phyloP scores from a whole-genome alignment of 2,113 vertebrate genomes.

The Anhinga rufa region DNA sequence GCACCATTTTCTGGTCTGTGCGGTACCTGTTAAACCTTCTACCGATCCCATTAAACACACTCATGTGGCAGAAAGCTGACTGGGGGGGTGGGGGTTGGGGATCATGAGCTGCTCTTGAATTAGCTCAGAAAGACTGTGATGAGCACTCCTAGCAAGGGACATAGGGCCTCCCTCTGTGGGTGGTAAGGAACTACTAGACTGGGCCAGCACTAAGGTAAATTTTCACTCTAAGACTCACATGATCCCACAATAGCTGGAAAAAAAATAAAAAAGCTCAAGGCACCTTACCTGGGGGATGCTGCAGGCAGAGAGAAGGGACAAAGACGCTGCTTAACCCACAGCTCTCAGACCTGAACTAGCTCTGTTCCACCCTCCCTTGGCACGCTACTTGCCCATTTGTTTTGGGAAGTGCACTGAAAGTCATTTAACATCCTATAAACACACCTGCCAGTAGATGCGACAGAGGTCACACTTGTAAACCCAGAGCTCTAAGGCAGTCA shows the following conservation, averaged over 20 bases:
- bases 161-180: not conserved
- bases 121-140: not conserved
- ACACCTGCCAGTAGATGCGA: not conserved
- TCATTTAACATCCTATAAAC: not conserved
- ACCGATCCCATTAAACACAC: not conserved
- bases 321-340: not conserved
- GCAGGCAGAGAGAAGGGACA: not conserved
- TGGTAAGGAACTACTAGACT: not conserved
- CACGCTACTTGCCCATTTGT: fast-evolving
- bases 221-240: not conserved
- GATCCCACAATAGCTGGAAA: not conserved
- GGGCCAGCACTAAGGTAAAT: not conserved
- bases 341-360: not conserved
- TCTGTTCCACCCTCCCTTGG: not conserved
- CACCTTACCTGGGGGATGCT: not conserved
- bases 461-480: not conserved
- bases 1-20: not conserved
- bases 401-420: not conserved
- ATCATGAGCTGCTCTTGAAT: not conserved
- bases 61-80: not conserved
- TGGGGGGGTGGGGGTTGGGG: not conserved
- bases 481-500: not conserved
- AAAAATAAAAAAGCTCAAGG: too few relatives aligned
- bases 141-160: not conserved
- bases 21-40: not conserved